Evolutionary conservation across 2,888 invertebrate genomes (phyloP).

Genomic region (Coecobrya sp.): DNA sequence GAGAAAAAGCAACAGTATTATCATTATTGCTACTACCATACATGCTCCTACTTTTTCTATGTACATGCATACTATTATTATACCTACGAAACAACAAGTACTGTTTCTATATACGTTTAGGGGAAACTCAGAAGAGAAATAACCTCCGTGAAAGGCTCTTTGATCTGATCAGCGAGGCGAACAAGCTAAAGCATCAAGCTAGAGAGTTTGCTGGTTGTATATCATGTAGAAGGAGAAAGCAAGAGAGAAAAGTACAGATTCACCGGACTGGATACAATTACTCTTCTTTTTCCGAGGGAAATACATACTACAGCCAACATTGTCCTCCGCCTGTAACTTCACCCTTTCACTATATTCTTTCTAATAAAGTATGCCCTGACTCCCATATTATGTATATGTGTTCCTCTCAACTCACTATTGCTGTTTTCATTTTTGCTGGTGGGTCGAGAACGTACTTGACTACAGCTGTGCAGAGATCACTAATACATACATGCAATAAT

Average conservation of each 20-base stretch:
- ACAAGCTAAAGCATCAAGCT: constrained; percentile 33
- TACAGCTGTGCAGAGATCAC: neutral
- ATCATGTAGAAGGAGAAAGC: neutral
- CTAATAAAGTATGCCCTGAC: too few relatives aligned
- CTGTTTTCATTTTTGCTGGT: too few relatives aligned
- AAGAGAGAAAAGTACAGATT: constrained; percentile 39
- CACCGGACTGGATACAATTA: constrained; percentile 75
- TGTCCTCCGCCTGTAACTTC: constrained; percentile 22
- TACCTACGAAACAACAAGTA: neutral
- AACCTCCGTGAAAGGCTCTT: constrained; percentile 52
- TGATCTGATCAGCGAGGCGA: constrained; percentile 70
- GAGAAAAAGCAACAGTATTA: constrained; percentile 32
- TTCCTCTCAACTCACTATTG: neutral
- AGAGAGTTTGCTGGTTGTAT: constrained; percentile 10
- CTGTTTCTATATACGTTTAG: neutral
- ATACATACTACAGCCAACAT: neutral
- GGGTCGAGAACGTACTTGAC: constrained; percentile 10
- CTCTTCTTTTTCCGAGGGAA: constrained; percentile 39
- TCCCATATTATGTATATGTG: neutral
- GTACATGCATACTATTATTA: neutral
- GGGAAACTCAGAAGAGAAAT: neutral
- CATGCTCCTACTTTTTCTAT: neutral
- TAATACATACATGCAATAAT: neutral
- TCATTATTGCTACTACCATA: neutral
- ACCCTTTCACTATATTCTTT: neutral